phyloP scores from a whole-genome alignment of 2,113 vertebrate species.

The Ictidomys tridecemlineatus region DNA sequence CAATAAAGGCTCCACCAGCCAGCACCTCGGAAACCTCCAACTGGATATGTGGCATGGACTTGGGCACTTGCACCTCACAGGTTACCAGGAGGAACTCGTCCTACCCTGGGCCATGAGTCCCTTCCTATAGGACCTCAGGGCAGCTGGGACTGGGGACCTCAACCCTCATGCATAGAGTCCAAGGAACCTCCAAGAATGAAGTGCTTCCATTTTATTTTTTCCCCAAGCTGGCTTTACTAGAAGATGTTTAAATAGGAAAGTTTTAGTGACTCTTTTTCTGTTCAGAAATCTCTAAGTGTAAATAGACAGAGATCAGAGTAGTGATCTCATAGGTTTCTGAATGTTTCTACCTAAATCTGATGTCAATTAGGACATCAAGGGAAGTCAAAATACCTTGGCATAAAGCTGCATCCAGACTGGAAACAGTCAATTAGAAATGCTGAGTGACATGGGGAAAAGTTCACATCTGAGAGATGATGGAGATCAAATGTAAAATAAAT shows the following conservation, averaged over 20 bases:
- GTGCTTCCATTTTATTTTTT: not conserved
- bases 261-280: not conserved
- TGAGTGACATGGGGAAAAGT: not conserved
- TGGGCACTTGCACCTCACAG: not conserved
- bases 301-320: not conserved
- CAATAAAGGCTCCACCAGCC: not conserved
- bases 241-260: not conserved
- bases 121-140: not conserved
- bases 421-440: not conserved
- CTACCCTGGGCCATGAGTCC: not conserved
- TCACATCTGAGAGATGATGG: not conserved
- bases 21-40: not conserved
- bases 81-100: not conserved
- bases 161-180: no score
- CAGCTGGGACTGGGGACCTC: not conserved
- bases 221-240: not conserved
- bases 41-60: not conserved
- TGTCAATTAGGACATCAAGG: not conserved
- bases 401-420: not conserved
- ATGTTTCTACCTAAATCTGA: not conserved
- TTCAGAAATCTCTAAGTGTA: conserved; percentile 1
- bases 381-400: not conserved
- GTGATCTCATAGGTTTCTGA: not conserved
- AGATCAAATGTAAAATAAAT: not conserved
- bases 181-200: not conserved